These are phyloP conservation scores for Rhea americana DNA, from an alignment of 2,113 vertebrate species.

Conservation along the genomic window DNA sequence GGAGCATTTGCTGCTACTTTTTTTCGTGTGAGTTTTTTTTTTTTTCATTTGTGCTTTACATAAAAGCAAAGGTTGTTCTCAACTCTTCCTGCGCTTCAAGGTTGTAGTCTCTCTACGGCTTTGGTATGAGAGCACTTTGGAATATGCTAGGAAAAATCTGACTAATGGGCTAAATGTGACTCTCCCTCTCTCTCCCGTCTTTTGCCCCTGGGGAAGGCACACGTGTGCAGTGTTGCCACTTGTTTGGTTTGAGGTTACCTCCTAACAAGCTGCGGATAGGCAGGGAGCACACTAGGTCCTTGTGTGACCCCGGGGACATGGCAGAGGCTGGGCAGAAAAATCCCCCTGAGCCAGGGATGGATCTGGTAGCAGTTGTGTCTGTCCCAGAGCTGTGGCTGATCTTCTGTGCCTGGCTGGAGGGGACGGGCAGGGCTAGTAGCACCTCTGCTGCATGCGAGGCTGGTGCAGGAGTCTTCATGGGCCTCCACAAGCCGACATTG, in stretches of 20 bases:
- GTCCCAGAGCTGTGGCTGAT: neutral
- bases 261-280: neutral
- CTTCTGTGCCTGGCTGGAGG: neutral
- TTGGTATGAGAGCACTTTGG: neutral
- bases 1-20: neutral
- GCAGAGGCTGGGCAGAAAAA: neutral
- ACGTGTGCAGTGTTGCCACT: fast-evolving
- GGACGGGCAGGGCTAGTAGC: neutral
- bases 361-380: neutral
- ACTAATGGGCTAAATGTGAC: neutral
- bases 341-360: neutral
- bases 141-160: neutral
- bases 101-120: neutral
- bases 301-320: fast-evolving
- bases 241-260: no score
- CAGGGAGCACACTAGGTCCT: fast-evolving
- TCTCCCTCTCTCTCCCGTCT: neutral
- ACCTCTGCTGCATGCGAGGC: neutral
- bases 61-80: neutral
- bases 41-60: neutral
- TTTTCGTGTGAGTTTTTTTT: neutral
- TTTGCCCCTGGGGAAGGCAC: neutral
- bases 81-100: neutral
- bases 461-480: neutral
- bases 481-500: neutral